Percentiles rank a stretch among this genome's conserved stretches.
Evolutionary conservation across 2,113 vertebrate species (phyloP).

Genomic region (Oxyura jamaicensis): DNA sequence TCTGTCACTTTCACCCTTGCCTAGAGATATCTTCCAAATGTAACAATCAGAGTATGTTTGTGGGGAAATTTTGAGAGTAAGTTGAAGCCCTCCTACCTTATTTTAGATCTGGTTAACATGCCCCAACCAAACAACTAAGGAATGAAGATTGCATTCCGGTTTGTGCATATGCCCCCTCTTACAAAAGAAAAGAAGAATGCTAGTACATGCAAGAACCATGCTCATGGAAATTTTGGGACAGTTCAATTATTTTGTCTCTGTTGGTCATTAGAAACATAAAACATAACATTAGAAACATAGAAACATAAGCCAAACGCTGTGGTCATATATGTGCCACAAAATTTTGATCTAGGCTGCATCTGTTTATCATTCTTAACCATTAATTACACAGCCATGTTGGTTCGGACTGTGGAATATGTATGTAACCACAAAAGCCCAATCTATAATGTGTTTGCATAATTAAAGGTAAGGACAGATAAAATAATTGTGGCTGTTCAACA

Average conservation of each 20-base stretch:
- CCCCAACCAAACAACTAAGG: not conserved
- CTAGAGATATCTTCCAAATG: not conserved
- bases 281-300: not conserved
- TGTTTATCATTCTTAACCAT: not conserved
- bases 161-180: not conserved
- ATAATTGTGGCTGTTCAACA: not conserved
- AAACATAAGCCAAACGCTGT: not conserved
- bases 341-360: not conserved
- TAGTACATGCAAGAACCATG: rapidly evolving
- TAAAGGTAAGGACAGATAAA: not conserved
- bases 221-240: not conserved
- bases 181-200: not conserved
- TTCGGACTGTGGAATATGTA: not conserved
- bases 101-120: not conserved
- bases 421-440: not conserved
- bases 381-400: not conserved
- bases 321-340: not conserved
- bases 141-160: not conserved
- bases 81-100: not conserved
- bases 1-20: not conserved
- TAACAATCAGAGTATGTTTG: not conserved
- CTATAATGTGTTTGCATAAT: not conserved
- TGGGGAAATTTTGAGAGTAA: not conserved
- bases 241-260: not conserved
- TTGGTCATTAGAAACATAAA: not conserved